These are phyloP conservation scores for Drosophila paranaensis DNA, from an alignment of 2,888 invertebrate species.

Conservation along the genomic window DNA sequence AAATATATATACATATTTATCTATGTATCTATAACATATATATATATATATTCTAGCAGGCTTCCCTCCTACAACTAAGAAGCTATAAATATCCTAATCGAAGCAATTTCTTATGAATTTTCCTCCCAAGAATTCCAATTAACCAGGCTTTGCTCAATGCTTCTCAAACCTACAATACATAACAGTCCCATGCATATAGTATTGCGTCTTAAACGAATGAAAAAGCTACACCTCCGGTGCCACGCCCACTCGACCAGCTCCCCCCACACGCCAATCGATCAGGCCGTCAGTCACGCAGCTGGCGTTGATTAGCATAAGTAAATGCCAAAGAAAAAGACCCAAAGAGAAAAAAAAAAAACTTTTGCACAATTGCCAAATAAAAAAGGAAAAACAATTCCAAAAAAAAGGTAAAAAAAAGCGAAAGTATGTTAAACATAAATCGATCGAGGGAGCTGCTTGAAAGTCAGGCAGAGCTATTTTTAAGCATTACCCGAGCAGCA, in stretches of 20 bases:
- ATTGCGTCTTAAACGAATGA: conserved; percentile 39
- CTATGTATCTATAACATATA: neutral
- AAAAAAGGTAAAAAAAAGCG: conserved; percentile 67
- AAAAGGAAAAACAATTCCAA: conserved; percentile 13
- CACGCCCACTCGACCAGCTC: neutral
- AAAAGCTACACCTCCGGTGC: neutral
- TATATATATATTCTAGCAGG: neutral
- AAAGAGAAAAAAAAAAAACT: conserved; percentile 40
- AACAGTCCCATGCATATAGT: conserved; percentile 5
- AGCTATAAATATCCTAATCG: neutral
- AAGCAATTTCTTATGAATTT: neutral
- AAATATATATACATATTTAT: neutral
- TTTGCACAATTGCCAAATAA: conserved; percentile 54
- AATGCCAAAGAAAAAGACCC: conserved; percentile 53
- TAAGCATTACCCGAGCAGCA: conserved; percentile 47
- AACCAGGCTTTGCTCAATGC: conserved; percentile 29
- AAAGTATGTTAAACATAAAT: conserved; percentile 76
- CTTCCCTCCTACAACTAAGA: neutral
- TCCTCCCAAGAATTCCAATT: neutral
- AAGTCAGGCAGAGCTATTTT: conserved; percentile 68
- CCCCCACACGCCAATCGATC: conserved; percentile 3
- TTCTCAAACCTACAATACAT: conserved; percentile 21
- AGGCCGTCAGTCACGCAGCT: conserved; percentile 46
- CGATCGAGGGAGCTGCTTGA: conserved; percentile 60
- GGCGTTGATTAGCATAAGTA: conserved; percentile 68